phyloP scores from a whole-genome alignment of 2,113 vertebrate genomes.

The Cinclus cinclus region DNA sequence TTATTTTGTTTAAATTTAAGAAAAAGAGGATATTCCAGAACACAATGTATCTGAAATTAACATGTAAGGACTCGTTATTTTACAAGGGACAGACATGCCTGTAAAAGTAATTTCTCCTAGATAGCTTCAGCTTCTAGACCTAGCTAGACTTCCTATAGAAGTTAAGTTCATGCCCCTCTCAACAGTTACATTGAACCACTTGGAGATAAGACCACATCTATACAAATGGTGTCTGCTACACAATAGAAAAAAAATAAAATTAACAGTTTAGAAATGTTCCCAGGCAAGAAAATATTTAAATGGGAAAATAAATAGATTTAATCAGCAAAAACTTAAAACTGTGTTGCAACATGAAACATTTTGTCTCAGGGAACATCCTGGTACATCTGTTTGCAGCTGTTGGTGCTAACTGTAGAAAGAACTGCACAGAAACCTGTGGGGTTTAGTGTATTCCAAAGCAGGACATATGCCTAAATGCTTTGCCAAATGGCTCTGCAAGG shows the following conservation, averaged over 20 bases:
- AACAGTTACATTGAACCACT: not conserved
- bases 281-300: not conserved
- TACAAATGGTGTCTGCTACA: rapidly evolving
- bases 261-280: not conserved
- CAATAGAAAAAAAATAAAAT: not conserved
- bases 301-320: not conserved
- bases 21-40: not conserved
- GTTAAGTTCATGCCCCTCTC: not conserved
- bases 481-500: not conserved
- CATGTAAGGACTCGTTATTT: not conserved
- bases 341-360: not conserved
- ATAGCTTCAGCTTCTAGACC: not conserved
- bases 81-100: not conserved
- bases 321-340: not conserved
- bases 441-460: not conserved
- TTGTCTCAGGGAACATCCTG: not conserved
- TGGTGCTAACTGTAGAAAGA: not conserved
- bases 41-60: not conserved
- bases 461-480: not conserved
- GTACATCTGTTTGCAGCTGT: not conserved
- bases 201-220: not conserved
- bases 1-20: not conserved
- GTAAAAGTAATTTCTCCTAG: not conserved
- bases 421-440: not conserved
- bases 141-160: not conserved